Conservation (phyloP, 2,113 vertebrate species). For the Sphyrna mokarran region DNA sequence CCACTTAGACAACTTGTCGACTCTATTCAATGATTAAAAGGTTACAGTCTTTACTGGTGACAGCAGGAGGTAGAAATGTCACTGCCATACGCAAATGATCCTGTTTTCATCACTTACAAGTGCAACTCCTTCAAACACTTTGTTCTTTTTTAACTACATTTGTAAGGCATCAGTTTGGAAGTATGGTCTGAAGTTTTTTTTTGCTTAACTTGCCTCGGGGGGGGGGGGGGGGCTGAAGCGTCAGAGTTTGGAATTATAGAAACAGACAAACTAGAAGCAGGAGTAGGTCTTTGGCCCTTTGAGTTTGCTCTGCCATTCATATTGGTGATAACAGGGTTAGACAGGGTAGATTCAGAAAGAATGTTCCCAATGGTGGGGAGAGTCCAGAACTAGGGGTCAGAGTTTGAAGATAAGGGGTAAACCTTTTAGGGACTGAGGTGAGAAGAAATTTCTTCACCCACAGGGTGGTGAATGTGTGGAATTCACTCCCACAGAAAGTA, state of each 20-base stretch:
- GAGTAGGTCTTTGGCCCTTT: no score
- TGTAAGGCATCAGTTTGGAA: background rate
- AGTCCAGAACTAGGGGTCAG: no score
- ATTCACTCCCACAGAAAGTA: no score
- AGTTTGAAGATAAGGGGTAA: no score
- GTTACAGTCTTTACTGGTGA: background rate
- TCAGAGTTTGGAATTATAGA: background rate
- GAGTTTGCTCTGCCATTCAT: no score
- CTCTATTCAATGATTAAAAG: background rate
- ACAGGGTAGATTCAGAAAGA: no score
- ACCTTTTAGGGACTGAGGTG: no score
- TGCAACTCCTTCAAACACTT: background rate
- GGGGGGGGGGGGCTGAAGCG: background rate
- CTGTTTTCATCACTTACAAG: background rate
- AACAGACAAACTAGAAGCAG: no score
- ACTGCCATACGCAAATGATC: background rate
- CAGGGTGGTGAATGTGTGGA: no score
- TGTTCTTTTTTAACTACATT: background rate
- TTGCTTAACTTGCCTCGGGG: background rate
- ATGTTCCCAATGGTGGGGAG: no score
- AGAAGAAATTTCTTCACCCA: no score
- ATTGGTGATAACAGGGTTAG: no score
- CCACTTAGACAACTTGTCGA: background rate
- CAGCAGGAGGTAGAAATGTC: background rate
- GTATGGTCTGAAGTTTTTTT: background rate